These are phyloP conservation scores for Camponotus vicinus DNA, from an alignment of 1,140 invertebrate species.

Conservation along the genomic window DNA sequence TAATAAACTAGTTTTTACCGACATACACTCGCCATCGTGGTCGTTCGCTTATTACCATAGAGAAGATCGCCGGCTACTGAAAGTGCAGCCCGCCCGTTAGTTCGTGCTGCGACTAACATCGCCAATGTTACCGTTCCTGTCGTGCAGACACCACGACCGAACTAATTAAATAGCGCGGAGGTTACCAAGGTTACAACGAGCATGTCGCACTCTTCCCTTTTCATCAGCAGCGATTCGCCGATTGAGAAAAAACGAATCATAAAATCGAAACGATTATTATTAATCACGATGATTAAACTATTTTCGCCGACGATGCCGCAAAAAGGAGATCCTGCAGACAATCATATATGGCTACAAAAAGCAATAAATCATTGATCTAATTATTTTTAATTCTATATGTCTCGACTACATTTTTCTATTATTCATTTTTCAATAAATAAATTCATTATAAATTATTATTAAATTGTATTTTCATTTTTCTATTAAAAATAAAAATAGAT, in stretches of 20 bases:
- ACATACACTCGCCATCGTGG: not conserved
- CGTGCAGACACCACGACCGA: conserved; percentile 8
- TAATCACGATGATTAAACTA: conserved; percentile 76
- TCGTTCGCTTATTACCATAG: conserved; percentile 64
- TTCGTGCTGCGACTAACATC: conserved; percentile 15
- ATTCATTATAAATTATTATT: no score
- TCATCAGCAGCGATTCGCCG: conserved; percentile 55
- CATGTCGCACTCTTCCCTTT: not conserved
- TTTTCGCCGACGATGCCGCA: conserved; percentile 31
- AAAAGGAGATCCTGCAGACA: not conserved
- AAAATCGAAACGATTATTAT: conserved; percentile 72
- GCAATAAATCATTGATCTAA: conserved; percentile 19
- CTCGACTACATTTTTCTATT: conserved; percentile 1
- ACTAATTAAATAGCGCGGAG: conserved; percentile 70
- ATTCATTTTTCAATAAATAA: not conserved
- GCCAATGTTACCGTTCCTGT: conserved; percentile 14
- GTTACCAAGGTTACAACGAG: conserved; percentile 62
- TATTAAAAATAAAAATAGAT: not conserved
- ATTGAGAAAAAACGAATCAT: conserved; percentile 56
- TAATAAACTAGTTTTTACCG: conserved; percentile 78
- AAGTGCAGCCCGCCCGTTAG: conserved; percentile 24
- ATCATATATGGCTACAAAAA: not conserved
- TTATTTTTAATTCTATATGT: not conserved
- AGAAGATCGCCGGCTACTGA: conserved; percentile 30
- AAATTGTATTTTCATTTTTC: not conserved